Evolutionary conservation across 2,113 vertebrate genomes (phyloP).

Genomic region (Limanda limanda): DNA sequence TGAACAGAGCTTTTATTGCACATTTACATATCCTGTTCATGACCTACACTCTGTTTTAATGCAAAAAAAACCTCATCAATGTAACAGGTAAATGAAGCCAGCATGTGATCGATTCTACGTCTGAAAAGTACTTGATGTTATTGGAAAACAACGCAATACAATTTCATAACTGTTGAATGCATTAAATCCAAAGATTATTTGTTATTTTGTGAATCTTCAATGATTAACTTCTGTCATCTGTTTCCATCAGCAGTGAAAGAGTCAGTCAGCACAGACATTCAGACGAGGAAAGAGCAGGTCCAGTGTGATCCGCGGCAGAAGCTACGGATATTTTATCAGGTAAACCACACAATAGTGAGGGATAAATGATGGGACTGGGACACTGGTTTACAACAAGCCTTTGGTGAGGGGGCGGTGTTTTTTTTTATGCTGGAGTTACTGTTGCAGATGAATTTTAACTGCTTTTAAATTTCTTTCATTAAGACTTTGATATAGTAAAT

Average conservation of each 20-base stretch:
- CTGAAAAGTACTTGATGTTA: too few relatives aligned
- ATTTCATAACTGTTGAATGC: slow-evolving; percentile 3
- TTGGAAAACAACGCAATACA: background rate
- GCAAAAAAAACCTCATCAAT: background rate
- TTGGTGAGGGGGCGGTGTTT: slow-evolving; percentile 5
- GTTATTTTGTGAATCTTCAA: slow-evolving; percentile 2
- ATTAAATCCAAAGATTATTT: slow-evolving; percentile 24
- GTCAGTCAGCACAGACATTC: slow-evolving; percentile 90
- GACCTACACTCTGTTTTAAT: background rate
- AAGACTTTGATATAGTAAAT: background rate
- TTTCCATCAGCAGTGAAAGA: slow-evolving; percentile 91
- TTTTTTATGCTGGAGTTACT: slow-evolving; percentile 4
- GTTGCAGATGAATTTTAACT: background rate
- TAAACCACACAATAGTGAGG: slow-evolving; percentile 58
- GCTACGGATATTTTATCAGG: slow-evolving; percentile 99
- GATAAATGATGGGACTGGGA: background rate
- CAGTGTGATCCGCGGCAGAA: slow-evolving; percentile 94
- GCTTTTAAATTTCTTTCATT: background rate
- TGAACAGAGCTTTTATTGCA: background rate
- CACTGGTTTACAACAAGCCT: slow-evolving; percentile 3
- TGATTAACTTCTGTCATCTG: slow-evolving; percentile 53
- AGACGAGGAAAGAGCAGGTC: slow-evolving; percentile 92
- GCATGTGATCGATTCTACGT: too few relatives aligned
- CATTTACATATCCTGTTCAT: background rate
- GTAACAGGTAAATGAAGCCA: too few relatives aligned